A percentile compares a stretch with the other conserved stretches of the same genome.
Conservation (phyloP, 1,140 invertebrate genomes). For the Holotrichia oblita region DNA sequence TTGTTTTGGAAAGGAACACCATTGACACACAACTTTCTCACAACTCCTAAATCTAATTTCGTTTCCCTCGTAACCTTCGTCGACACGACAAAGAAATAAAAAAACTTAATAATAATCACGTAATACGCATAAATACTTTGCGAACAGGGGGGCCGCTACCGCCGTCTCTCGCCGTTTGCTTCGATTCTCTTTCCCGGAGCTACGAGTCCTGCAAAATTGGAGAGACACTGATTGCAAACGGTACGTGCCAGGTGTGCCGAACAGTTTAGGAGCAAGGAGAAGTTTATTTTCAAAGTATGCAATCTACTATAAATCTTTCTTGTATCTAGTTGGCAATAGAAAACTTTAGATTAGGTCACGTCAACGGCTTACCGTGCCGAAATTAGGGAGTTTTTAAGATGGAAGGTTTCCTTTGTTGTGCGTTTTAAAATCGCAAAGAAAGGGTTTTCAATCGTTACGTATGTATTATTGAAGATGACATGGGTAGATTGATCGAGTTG, state of each 20-base stretch:
- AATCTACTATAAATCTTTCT: conserved; percentile 13
- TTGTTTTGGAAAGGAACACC: too few relatives aligned
- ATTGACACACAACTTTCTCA: not conserved
- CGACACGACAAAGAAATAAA: not conserved
- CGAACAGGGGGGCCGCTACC: not conserved
- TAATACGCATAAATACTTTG: not conserved
- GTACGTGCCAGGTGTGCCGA: not conserved
- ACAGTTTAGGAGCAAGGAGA: not conserved
- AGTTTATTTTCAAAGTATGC: conserved; percentile 13
- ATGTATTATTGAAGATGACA: not conserved
- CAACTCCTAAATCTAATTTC: not conserved
- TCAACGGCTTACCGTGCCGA: not conserved
- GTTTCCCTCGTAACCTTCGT: not conserved
- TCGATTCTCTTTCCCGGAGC: not conserved
- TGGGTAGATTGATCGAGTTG: too few relatives aligned
- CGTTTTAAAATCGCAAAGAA: not conserved
- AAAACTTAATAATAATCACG: not conserved
- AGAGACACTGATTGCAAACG: not conserved
- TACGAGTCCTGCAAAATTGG: not conserved
- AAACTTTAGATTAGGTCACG: conserved; percentile 2
- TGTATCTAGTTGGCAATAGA: not conserved
- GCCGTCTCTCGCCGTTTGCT: too few relatives aligned
- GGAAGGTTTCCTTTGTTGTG: not conserved
- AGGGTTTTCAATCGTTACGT: not conserved
- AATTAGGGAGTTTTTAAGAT: not conserved